Evolutionary conservation across 2,797 vertebrate species (phyloP), one percentile per base, ranked within the genome.

Genomic region (Craterocephalus amniculus): DNA sequence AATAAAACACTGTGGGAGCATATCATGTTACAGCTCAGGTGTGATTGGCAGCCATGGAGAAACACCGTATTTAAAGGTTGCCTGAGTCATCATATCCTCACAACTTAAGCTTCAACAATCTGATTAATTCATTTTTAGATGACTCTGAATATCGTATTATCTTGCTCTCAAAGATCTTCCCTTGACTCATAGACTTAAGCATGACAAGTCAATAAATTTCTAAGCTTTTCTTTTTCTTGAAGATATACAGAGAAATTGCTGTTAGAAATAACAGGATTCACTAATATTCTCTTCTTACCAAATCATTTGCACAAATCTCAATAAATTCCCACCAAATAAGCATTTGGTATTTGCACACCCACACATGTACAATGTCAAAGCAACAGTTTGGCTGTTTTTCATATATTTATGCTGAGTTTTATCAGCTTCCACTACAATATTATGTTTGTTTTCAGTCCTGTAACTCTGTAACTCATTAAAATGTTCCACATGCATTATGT

Each of bases 391-490:
- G 13, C 24, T 13, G 51, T 6, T 52, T 52, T 27, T 52, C 24
- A 14, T 26, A 26, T 13, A 24, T 27, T 26, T 13, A 52, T 27
- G 10, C 12, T 27, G 49, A 52, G 24, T 26, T 52, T 24, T 14
- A 27, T 27, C 1, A 11, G 43, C 43, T 45, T 45, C 8, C 2
- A n/a, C 7, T 54, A 54, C 5, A 16, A 2, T 12, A 2, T 26
- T 51, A 12, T 12, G 11, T 11, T 38, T 8, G 20, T n/a, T n/a
- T n/a, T 27, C 14, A 54, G 26, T 3, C 1, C 14, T 54, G 51
- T 54, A 0, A 31, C 20, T 48, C 29, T 48, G 35, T 51, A 22
- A 32, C 18, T 70, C 79, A 63, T 76, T 81, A 63, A 81, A 68
- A 74, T 62, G 71, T 74, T 58, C 74, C 71, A 61, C 49, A 59